Percentiles rank a stretch among this genome's conserved stretches.
Conservation (phyloP, 2,113 vertebrate genomes). For the Ondatra zibethicus region DNA sequence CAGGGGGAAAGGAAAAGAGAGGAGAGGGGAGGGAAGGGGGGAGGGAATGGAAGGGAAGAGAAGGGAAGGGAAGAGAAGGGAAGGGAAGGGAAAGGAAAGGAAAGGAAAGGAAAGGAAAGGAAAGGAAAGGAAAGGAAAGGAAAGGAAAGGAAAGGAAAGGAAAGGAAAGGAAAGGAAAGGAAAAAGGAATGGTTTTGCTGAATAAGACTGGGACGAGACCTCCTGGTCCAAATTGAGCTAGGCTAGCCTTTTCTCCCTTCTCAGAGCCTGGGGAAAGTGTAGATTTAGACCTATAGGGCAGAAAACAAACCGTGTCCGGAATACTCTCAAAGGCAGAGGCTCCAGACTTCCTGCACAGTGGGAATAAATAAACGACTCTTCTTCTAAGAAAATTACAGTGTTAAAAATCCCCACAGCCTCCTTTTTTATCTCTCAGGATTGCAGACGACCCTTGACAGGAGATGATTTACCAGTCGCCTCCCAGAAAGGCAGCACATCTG, state of each 20-base stretch:
- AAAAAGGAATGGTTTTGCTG: neutral
- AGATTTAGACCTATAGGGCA: neutral
- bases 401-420: neutral
- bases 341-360: neutral
- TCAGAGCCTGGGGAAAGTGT: neutral
- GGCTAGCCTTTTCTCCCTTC: neutral
- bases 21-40: rapidly evolving
- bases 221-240: neutral
- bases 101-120: neutral
- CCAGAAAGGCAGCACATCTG: slow-evolving; percentile 26
- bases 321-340: neutral
- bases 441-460: slow-evolving; percentile 16
- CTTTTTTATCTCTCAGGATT: slow-evolving; percentile 2
- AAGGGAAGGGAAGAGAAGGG: too few species aligned
- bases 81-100: neutral
- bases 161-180: neutral
- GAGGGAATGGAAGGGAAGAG: rapidly evolving
- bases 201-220: neutral
- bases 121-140: neutral
- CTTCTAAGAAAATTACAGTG: neutral
- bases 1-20: rapidly evolving
- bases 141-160: neutral
- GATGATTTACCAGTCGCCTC: neutral
- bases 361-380: slow-evolving; percentile 49
- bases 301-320: neutral